A percentile compares a stretch with the other conserved stretches of the same genome.
Evolutionary conservation across 2,113 vertebrate genomes (phyloP).

Genomic region (Dicrurus megarhynchus): DNA sequence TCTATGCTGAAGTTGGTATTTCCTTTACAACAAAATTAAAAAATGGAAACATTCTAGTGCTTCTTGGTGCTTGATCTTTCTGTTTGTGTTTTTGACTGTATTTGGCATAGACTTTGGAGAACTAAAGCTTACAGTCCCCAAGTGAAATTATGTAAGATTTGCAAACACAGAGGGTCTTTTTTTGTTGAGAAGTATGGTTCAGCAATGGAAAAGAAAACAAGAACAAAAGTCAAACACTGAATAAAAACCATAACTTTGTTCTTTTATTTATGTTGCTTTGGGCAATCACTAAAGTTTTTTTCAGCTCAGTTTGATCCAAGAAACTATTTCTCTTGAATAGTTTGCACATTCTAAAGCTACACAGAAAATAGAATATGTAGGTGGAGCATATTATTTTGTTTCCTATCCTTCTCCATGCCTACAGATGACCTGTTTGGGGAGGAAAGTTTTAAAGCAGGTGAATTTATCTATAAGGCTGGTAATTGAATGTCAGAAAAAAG

Average conservation of each 20-base stretch:
- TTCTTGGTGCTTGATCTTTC: background rate
- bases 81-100: background rate
- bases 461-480: background rate
- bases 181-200: background rate
- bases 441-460: background rate
- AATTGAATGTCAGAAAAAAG: background rate
- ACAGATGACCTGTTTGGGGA: background rate
- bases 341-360: slow-evolving; percentile 15
- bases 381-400: background rate
- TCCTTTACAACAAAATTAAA: background rate
- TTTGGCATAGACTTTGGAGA: background rate
- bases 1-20: background rate
- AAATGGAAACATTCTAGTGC: background rate
- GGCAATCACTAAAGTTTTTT: slow-evolving; percentile 28
- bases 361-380: slow-evolving; percentile 18
- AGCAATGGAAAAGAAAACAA: slow-evolving; percentile 12
- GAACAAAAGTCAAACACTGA: slow-evolving; percentile 24
- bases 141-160: slow-evolving; percentile 1
- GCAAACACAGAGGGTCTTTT: background rate
- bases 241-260: background rate
- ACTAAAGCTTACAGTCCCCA: background rate
- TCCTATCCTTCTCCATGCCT: background rate
- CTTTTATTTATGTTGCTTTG: slow-evolving; percentile 57
- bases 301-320: slow-evolving; percentile 35
- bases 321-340: slow-evolving; percentile 39